Evolutionary conservation across 2,888 invertebrate species (phyloP).

Genomic region (Embidobia sp.): DNA sequence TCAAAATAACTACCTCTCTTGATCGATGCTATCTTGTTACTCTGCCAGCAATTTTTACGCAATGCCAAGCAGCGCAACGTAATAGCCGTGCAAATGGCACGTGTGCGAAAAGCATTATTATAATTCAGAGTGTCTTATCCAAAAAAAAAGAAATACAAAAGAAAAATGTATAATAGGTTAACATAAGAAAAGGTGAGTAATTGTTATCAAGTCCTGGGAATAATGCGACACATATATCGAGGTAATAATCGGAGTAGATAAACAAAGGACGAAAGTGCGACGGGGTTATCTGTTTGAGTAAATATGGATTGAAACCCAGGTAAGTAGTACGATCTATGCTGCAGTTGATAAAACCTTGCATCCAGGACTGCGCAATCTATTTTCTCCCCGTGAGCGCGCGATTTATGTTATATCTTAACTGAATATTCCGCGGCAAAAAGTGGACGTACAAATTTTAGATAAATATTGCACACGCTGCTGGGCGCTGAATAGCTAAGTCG

Average conservation of each 20-base stretch:
- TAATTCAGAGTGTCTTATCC: neutral
- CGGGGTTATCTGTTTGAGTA: constrained; percentile 11
- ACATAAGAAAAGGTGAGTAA: constrained; percentile 12
- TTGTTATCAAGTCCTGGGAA: constrained; percentile 7
- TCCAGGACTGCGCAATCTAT: constrained; percentile 25
- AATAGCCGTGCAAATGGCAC: neutral
- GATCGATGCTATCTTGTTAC: constrained; percentile 21
- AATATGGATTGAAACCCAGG: constrained; percentile 26
- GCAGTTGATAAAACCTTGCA: constrained; percentile 25
- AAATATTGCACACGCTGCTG: no score
- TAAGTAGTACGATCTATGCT: constrained; percentile 39
- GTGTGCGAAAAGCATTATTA: neutral
- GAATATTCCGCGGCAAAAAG: no score
- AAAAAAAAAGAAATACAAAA: constrained; percentile 20
- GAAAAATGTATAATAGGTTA: constrained; percentile 28
- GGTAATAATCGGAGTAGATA: constrained; percentile 16
- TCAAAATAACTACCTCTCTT: constrained; percentile 8
- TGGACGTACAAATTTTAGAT: no score
- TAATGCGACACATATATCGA: constrained; percentile 13
- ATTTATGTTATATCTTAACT: no score
- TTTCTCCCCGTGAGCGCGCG: constrained; percentile 22
- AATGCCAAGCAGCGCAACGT: constrained; percentile 1
- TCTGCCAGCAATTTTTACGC: constrained; percentile 11
- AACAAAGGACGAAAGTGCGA: constrained; percentile 3
- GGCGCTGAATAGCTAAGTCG: no score